Evolutionary conservation across 2,888 invertebrate genomes (phyloP), one percentile per base, ranked within the genome.

Genomic region (Drosophila robusta): DNA sequence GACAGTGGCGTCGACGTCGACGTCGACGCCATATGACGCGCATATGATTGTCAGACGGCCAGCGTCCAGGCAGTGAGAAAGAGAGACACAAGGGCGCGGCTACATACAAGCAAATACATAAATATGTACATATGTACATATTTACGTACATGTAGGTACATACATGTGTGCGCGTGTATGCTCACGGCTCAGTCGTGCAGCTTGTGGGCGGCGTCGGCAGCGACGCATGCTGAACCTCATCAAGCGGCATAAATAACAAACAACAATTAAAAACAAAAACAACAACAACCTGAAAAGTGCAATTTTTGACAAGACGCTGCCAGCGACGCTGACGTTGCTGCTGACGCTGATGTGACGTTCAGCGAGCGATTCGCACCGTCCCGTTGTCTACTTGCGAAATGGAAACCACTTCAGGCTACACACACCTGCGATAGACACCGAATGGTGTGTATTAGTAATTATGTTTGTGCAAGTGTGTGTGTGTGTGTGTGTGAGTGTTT

Each of bases 331-430:
- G 54, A 47, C 52, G 42, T 51, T 50, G 56, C 56, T 56, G 72
- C 49, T 76, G 63, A 68, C 72, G 72, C 68, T 73, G 69, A 76
- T 75, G 64, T 76, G 77, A 73, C 73, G 64, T 45, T 73, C 55
- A 60, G 55, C 55, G 41, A 47, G 41, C 44, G 49, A 65, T 52
- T 52, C 47, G 24, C 44, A 18, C 18, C 45, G 14, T 4, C 18
- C 18, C 51, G 52, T 47, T 64, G 56, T 39, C 45, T 67, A 67
- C 60, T 76, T 72, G 74, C 81, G 87, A 83, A 83, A 83, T 83
- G 62, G 70, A 86, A 83, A 83, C 84, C 84, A 83, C 82, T 83
- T 86, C 78, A 64, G 74, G 66, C 76, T 66, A 71, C 76, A 83
- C 76, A 83, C 84, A 80, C 87, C 86, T 83, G 86, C 86, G 51